Percentiles rank a stretch among this genome's conserved stretches.
phyloP scores from a whole-genome alignment of 2,113 vertebrate genomes.

The Panthera uncia region DNA sequence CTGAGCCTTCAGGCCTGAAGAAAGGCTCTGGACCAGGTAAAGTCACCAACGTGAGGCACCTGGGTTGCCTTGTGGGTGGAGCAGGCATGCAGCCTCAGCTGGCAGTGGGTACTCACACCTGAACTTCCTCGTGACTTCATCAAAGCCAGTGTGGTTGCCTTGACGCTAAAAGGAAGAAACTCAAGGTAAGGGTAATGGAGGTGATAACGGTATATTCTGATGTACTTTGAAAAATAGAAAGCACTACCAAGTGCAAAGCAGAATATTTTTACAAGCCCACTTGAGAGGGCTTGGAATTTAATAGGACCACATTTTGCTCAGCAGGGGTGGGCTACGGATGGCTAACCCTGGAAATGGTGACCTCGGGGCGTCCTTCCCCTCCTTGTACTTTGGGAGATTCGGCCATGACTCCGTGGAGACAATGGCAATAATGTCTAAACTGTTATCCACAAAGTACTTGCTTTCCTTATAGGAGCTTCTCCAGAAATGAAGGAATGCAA shows the following conservation, averaged over 20 bases:
- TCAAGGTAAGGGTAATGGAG: neutral
- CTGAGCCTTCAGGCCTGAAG: neutral
- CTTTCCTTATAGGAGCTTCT: neutral
- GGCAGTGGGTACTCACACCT: neutral
- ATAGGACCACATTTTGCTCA: neutral
- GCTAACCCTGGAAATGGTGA: neutral
- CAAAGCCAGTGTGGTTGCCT: neutral
- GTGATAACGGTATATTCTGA: neutral
- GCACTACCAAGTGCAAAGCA: neutral
- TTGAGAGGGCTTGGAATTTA: neutral
- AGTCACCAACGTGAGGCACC: neutral
- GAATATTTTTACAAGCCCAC: neutral
- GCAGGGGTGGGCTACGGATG: neutral
- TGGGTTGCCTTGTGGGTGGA: neutral
- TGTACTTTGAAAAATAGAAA: neutral
- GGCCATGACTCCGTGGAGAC: neutral
- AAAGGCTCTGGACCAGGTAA: neutral
- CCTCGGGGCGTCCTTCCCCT: neutral
- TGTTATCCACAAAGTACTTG: neutral
- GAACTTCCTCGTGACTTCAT: neutral
- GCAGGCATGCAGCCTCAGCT: no score
- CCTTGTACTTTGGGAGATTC: neutral
- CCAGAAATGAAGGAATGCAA: neutral
- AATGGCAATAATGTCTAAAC: neutral
- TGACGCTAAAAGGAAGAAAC: neutral